A percentile compares a stretch with the other conserved stretches of the same genome.
phyloP scores from a whole-genome alignment of 2,888 invertebrate species.

The Galerucella nymphaeae region DNA sequence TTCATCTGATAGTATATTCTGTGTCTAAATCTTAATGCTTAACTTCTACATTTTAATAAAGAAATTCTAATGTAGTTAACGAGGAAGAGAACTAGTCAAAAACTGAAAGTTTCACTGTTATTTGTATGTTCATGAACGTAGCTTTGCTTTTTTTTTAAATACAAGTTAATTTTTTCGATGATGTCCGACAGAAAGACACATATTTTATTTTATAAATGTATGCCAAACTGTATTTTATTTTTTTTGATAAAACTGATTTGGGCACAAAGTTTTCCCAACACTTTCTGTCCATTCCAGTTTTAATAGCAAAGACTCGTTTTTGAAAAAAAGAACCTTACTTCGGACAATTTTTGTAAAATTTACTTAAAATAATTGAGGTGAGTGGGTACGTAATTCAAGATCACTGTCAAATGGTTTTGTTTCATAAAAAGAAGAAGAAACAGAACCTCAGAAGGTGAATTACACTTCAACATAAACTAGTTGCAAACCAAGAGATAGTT shows the following conservation, averaged over 20 bases:
- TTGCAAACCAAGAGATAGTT: too few relatives aligned
- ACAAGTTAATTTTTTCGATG: constrained; percentile 49
- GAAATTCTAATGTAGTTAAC: constrained; percentile 28
- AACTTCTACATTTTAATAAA: constrained; percentile 38
- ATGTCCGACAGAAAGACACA: constrained; percentile 41
- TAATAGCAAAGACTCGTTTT: constrained; percentile 1
- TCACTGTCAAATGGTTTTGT: neutral
- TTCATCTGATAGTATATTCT: constrained; percentile 36
- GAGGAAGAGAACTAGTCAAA: constrained; percentile 29
- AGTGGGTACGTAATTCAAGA: neutral
- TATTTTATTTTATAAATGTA: constrained; percentile 33
- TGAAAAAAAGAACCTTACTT: neutral
- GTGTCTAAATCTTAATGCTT: constrained; percentile 43
- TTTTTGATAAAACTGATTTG: constrained; percentile 50
- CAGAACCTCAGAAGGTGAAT: too few relatives aligned
- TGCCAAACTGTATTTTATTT: constrained; percentile 34
- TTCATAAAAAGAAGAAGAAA: neutral
- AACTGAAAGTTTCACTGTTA: constrained; percentile 48
- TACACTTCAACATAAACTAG: too few relatives aligned
- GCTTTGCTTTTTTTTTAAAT: constrained; percentile 45
- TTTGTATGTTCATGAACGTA: constrained; percentile 51
- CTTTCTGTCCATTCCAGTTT: constrained; percentile 59
- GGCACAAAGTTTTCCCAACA: constrained; percentile 64
- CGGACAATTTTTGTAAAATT: neutral
- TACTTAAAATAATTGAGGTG: neutral